phyloP scores from a whole-genome alignment of 1,140 invertebrate genomes.

The Cotesia chilonis region DNA sequence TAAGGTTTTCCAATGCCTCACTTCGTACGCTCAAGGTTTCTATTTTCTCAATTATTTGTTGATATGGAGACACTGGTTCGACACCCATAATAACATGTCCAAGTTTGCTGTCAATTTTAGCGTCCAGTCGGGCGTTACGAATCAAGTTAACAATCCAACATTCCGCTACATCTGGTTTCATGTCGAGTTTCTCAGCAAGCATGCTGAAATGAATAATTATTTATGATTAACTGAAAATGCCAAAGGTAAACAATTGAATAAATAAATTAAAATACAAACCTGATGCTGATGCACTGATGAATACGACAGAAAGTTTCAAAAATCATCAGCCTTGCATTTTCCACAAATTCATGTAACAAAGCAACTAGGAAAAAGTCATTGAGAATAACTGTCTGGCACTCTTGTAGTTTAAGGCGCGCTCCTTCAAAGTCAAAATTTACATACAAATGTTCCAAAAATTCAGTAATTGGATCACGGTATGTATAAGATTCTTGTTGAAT shows the following conservation, averaged over 20 bases:
- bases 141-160: constrained; percentile 99
- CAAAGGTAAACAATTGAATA: constrained; percentile 11
- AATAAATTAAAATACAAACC: constrained; percentile 65
- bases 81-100: constrained; percentile 99
- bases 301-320: constrained; percentile 99
- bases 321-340: constrained; percentile 98
- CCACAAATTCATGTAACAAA: constrained; percentile 96
- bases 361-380: constrained; percentile 99
- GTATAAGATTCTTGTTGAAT: constrained; percentile 99
- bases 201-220: constrained; percentile 72
- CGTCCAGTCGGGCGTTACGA: constrained; percentile 96
- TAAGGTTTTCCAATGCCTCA: constrained; percentile 80
- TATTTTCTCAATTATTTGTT: constrained; percentile 98
- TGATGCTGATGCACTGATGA: constrained; percentile 97
- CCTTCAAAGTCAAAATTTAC: constrained; percentile 99
- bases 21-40: constrained; percentile 93
- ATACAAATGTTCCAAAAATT: constrained; percentile 98
- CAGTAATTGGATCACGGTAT: constrained; percentile 98
- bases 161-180: constrained; percentile 97
- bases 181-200: constrained; percentile 97
- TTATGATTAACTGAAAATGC: neutral
- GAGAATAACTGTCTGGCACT: constrained; percentile 93
- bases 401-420: constrained; percentile 93
- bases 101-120: constrained; percentile 98
- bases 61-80: constrained; percentile 96